These are phyloP conservation scores for Sminthurides bifidus DNA, from an alignment of 1,140 invertebrate species.

Conservation along the genomic window DNA sequence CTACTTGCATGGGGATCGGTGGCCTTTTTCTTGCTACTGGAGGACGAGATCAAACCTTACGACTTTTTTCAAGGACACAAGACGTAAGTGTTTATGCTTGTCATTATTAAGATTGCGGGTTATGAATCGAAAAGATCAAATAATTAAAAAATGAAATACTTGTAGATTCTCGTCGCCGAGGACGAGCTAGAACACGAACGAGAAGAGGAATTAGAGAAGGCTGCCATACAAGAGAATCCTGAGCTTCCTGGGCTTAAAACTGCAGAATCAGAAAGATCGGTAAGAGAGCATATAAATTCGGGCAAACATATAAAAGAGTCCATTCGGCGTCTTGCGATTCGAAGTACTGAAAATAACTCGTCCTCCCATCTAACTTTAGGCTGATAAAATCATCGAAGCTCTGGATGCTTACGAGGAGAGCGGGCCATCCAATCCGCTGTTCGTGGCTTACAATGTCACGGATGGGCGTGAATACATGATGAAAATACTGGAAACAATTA, in stretches of 20 bases:
- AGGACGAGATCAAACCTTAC: conserved; percentile 76
- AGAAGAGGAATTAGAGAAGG: conserved; percentile 55
- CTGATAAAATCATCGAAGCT: conserved; percentile 79
- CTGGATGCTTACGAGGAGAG: conserved; percentile 64
- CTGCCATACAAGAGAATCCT: conserved; percentile 54
- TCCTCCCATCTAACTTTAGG: conserved; percentile 41
- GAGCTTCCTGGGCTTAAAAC: conserved; percentile 66
- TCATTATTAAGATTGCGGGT: neutral
- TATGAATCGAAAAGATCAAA: neutral
- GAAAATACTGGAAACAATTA: conserved; percentile 62
- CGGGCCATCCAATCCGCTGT: conserved; percentile 52
- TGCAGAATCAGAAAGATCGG: conserved; percentile 75
- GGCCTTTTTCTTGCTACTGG: conserved; percentile 67
- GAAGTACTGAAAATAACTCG: neutral
- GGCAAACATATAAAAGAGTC: neutral
- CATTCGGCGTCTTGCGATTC: neutral
- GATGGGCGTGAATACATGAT: conserved; percentile 67
- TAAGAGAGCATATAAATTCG: conserved; percentile 40
- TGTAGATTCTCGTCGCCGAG: conserved; percentile 64
- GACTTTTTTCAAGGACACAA: conserved; percentile 73
- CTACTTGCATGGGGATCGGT: conserved; percentile 43
- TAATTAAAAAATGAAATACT: neutral
- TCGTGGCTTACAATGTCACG: conserved; percentile 60
- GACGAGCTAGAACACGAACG: conserved; percentile 80
- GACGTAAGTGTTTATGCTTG: conserved; percentile 42